Evolutionary conservation across 2,888 invertebrate species (phyloP).

Genomic region (Lottia scabra): DNA sequence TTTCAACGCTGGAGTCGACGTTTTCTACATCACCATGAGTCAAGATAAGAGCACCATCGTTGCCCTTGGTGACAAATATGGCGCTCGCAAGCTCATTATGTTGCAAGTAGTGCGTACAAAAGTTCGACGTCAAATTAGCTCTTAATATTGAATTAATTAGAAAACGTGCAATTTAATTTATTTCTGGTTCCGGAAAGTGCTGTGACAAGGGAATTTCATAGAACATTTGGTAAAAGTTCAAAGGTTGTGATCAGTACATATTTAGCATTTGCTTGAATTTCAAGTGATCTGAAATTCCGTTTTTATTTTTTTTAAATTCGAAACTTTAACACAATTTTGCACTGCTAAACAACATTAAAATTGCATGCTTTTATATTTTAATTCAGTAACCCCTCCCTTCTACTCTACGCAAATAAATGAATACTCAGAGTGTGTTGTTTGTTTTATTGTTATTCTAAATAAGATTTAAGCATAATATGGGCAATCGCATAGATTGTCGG

Average conservation of each 20-base stretch:
- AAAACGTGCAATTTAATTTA: neutral
- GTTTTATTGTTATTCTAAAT: too few relatives aligned
- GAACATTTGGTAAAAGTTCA: neutral
- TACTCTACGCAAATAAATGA: too few relatives aligned
- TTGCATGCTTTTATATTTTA: too few relatives aligned
- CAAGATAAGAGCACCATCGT: slow-evolving; percentile 68
- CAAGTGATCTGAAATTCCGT: neutral
- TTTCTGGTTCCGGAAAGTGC: neutral
- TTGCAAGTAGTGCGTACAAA: slow-evolving; percentile 64
- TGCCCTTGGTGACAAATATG: slow-evolving; percentile 67
- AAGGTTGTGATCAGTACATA: neutral
- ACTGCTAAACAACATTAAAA: too few relatives aligned
- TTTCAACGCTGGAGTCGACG: slow-evolving; percentile 67
- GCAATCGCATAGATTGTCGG: too few relatives aligned
- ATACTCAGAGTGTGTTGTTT: too few relatives aligned
- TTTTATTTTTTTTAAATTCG: neutral
- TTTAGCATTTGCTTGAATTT: neutral
- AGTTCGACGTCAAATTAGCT: slow-evolving; percentile 53
- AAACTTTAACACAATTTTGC: too few relatives aligned
- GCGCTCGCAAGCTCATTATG: slow-evolving; percentile 68
- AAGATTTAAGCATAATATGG: too few relatives aligned
- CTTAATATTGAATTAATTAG: slow-evolving; percentile 30
- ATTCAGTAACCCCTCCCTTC: too few relatives aligned
- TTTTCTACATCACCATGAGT: slow-evolving; percentile 67
- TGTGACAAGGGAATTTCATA: neutral